A percentile compares a stretch with the other conserved stretches of the same genome.
These are phyloP conservation scores for Pelochelys cantorii DNA, from an alignment of 2,797 vertebrate species.

Conservation along the genomic window DNA sequence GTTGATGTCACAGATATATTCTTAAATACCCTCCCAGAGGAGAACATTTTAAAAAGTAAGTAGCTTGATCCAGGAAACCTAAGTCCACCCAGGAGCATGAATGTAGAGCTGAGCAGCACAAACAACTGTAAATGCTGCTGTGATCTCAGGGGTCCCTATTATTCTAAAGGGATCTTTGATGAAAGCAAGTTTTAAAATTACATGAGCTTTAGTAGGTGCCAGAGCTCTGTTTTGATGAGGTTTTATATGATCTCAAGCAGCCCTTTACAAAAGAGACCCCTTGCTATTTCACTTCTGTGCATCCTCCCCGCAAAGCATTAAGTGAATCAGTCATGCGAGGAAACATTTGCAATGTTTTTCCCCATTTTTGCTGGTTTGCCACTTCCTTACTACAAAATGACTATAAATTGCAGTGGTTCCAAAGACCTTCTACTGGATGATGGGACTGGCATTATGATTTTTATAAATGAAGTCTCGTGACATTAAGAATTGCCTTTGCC, in stretches of 20 bases:
- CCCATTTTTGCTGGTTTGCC: neutral
- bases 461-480: neutral
- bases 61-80: neutral
- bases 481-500: neutral
- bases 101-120: neutral
- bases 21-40: neutral
- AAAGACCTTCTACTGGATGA: neutral
- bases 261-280: neutral
- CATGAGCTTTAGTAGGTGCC: neutral
- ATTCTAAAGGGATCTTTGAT: neutral
- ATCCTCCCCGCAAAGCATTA: neutral
- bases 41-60: neutral
- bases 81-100: neutral
- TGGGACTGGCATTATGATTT: neutral
- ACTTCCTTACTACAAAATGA: accelerated
- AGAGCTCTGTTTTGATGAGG: neutral
- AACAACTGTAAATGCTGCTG: neutral
- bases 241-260: neutral
- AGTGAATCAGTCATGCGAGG: neutral
- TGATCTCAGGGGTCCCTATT: neutral
- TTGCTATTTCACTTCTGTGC: neutral
- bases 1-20: neutral
- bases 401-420: neutral
- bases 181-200: neutral
- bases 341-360: neutral